Conservation (phyloP, 2,797 vertebrate species). For the Liasis olivaceus region DNA sequence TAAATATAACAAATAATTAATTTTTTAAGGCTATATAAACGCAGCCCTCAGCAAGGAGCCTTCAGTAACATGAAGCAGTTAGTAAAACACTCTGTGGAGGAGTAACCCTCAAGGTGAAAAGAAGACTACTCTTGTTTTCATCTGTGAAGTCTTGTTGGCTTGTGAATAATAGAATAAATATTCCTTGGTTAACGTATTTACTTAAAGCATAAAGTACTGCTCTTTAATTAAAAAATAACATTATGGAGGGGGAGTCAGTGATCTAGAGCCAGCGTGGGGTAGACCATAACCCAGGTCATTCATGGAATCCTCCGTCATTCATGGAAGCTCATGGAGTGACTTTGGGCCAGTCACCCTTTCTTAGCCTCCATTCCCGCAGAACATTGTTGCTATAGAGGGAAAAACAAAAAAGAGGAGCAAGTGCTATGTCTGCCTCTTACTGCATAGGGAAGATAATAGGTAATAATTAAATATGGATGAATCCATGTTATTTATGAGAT, state of each 20-base stretch:
- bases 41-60: neutral
- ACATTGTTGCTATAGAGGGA: neutral
- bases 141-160: neutral
- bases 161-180: neutral
- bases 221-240: neutral
- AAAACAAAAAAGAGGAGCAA: neutral
- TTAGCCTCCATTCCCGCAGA: neutral
- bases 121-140: neutral
- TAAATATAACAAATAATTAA: neutral
- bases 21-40: neutral
- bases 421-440: neutral
- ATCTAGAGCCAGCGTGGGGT: too few relatives aligned
- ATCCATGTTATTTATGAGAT: neutral
- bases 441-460: neutral
- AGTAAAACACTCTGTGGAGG: neutral
- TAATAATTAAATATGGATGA: neutral
- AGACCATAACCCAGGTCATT: neutral
- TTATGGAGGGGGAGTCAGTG: too few relatives aligned
- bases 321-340: neutral
- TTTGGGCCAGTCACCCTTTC: neutral
- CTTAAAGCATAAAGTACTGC: neutral
- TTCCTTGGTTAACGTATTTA: neutral
- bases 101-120: neutral
- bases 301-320: neutral
- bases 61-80: too few relatives aligned